Base-by-base conservation (phyloP, 2,797 vertebrate genomes). In the Hippocampus kuda region DNA sequence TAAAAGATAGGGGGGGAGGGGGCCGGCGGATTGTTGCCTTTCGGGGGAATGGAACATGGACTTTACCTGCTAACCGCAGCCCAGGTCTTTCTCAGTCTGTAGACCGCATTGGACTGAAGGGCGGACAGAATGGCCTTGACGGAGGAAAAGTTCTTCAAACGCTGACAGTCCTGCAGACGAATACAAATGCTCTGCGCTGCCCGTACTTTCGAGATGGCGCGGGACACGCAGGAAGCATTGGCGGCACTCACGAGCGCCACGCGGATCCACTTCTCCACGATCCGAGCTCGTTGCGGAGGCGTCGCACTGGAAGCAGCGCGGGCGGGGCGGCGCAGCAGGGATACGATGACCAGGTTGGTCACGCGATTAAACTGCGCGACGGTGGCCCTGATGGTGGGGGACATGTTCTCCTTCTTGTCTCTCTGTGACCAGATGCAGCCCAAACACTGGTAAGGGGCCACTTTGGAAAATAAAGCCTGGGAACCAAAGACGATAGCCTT, bases 381-480 rank as follows among this genome's bases (percentile, higher is more conserved):
- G 0, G 94, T 95, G 84, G 94, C 93, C 2, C 93, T 87, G 74
- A 93, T 92, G 0, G 92, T 93, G 18, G 93, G 88, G 4, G 91
- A 91, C 74, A 87, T 75, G 73, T 91, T 90, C 59, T 91, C 91
- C 5, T 93, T 93, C 77, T 93, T 92, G 82, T 92, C 93, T 20
- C 94, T 84, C 66, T 94, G 93, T 0, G 94, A 94, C 94, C 94
- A 95, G 59, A 94, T 81, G 0, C 92, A 93, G 72, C 93, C 94
- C 77, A 94, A 83, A 79, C 94, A 95, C 72, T 95, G 93, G 77
- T 89, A 93, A 1, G 90, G 88, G 1, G 88, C 83, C 71, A 94
- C 91, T 56, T 80, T 89, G 6, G 72, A 80, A 56, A 94, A 95
- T 5, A 95, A 90, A 48, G 89, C 89, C 94, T 95, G 85, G 51